phyloP scores from a whole-genome alignment of 2,797 vertebrate genomes.

The Hybognathus amarus region DNA sequence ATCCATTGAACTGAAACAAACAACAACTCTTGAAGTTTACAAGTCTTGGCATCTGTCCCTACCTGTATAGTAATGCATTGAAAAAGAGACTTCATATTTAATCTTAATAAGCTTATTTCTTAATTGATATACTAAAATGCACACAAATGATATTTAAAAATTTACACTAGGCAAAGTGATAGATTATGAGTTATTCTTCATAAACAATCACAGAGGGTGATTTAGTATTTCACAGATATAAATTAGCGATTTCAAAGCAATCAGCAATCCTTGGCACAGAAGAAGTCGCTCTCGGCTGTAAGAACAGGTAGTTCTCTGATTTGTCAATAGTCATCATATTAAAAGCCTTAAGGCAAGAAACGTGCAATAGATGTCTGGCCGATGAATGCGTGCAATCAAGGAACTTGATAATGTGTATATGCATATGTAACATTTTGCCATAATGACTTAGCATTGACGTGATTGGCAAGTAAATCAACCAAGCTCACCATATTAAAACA shows the following conservation, averaged over 20 bases:
- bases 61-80: conserved; percentile 49
- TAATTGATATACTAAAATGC: conserved; percentile 23
- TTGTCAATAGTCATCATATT: conserved; percentile 9
- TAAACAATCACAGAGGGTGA: conserved; percentile 27
- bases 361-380: not conserved
- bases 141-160: conserved; percentile 22
- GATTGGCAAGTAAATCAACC: not conserved
- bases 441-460: not conserved
- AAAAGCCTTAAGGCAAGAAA: conserved; percentile 5
- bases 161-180: conserved; percentile 27
- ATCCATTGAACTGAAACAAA: not conserved
- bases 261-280: conserved; percentile 38
- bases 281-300: not conserved
- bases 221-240: conserved; percentile 32
- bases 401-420: conserved; percentile 1
- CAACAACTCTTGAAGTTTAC: not conserved
- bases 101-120: conserved; percentile 22
- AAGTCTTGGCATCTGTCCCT: conserved; percentile 37
- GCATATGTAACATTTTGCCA: not conserved
- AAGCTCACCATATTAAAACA: not conserved
- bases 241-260: conserved; percentile 32
- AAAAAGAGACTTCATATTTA: not conserved
- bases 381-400: not conserved
- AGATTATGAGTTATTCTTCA: not conserved
- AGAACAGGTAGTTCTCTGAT: conserved; percentile 36